Conservation (phyloP, 1,140 invertebrate genomes). For the Drosophila jambulina region DNA sequence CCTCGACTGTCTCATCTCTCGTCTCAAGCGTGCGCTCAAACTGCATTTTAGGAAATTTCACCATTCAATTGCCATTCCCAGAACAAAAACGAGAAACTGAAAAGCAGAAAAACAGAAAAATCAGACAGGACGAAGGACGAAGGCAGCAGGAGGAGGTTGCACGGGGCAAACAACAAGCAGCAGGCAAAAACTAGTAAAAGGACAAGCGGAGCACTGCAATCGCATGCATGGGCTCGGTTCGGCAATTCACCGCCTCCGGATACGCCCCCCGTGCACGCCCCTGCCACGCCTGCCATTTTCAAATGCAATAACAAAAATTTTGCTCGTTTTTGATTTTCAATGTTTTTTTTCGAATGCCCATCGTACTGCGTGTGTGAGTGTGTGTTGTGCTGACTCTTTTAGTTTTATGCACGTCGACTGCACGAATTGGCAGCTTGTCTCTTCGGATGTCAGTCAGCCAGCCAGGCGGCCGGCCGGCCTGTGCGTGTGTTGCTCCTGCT, state of each 20-base stretch:
- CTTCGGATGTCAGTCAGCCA: conserved; percentile 76
- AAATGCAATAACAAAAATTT: conserved; percentile 81
- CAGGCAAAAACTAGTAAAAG: conserved; percentile 38
- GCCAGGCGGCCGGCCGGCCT: conserved; percentile 26
- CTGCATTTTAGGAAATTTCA: conserved; percentile 79
- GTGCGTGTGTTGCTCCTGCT: conserved; percentile 35
- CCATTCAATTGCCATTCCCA: conserved; percentile 77
- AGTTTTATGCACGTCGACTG: conserved; percentile 80
- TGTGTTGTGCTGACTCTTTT: conserved; percentile 78
- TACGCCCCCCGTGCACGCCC: conserved; percentile 55
- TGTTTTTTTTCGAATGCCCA: conserved; percentile 24
- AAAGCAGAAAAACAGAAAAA: conserved; percentile 35
- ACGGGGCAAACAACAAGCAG: conserved; percentile 28
- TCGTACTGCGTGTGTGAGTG: neutral
- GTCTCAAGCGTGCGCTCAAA: conserved; percentile 75
- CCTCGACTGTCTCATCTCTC: conserved; percentile 49
- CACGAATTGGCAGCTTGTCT: conserved; percentile 81
- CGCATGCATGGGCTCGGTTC: conserved; percentile 67
- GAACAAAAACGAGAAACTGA: conserved; percentile 27
- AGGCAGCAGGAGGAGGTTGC: conserved; percentile 2
- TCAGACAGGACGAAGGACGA: conserved; percentile 14
- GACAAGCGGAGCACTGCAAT: conserved; percentile 60
- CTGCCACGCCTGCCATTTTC: conserved; percentile 75
- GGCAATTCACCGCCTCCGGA: conserved; percentile 52
- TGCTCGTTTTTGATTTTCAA: conserved; percentile 72